Evolutionary conservation across 2,888 invertebrate species (phyloP).

Genomic region (Listrodromus nycthemerus): DNA sequence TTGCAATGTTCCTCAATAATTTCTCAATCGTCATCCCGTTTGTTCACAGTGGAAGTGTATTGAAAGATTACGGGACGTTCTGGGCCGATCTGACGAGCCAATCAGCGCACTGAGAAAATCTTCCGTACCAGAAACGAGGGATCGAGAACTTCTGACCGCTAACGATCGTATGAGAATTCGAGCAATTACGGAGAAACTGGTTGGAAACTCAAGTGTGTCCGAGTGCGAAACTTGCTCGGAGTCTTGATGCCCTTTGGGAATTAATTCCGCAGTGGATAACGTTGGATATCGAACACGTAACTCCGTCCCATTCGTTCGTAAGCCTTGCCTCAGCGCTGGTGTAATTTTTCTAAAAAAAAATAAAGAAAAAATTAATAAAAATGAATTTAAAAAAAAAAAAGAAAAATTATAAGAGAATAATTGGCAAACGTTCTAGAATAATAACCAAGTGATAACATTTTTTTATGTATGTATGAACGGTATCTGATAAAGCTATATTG

Average conservation of each 20-base stretch:
- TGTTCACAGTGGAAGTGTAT: slow-evolving; percentile 89
- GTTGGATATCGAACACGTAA: background rate
- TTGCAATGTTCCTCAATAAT: slow-evolving; percentile 10
- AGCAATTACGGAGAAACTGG: slow-evolving; percentile 53
- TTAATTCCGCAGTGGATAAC: slow-evolving; percentile 21
- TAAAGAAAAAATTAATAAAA: background rate
- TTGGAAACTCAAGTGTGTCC: slow-evolving; percentile 32
- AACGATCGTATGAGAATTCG: slow-evolving; percentile 1
- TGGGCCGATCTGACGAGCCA: slow-evolving; percentile 86
- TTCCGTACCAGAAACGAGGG: background rate
- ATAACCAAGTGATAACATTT: slow-evolving; percentile 35
- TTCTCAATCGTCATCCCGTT: slow-evolving; percentile 42
- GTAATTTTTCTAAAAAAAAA: background rate
- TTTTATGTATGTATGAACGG: background rate
- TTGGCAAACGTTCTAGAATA: background rate
- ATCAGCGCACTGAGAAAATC: slow-evolving; percentile 59
- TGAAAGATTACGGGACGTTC: slow-evolving; percentile 91
- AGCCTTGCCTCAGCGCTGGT: background rate
- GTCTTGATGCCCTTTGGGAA: slow-evolving; percentile 39
- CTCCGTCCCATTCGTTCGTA: background rate
- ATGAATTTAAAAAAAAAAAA: background rate
- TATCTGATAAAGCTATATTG: slow-evolving; percentile 24
- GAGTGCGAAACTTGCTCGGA: slow-evolving; percentile 33
- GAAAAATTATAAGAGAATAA: slow-evolving; percentile 20
- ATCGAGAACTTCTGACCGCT: slow-evolving; percentile 6